Percentiles rank a stretch among this genome's conserved stretches.
These are phyloP conservation scores for Electrona antarctica DNA, from an alignment of 2,113 vertebrate genomes.

Conservation along the genomic window DNA sequence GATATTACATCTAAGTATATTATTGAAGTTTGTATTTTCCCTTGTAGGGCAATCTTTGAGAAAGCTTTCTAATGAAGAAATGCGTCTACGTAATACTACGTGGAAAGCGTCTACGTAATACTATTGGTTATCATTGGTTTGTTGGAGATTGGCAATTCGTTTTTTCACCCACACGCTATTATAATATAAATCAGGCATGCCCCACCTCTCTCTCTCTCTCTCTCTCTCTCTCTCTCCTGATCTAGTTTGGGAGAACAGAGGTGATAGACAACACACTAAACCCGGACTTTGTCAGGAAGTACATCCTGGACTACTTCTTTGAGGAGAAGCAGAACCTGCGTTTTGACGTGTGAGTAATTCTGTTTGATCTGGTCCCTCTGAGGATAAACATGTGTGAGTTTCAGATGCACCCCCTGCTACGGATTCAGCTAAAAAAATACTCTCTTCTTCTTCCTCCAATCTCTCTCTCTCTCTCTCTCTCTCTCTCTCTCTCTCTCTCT, in stretches of 20 bases:
- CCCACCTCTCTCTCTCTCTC: conserved; percentile 1
- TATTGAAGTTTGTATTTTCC: too few species aligned
- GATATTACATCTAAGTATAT: too few species aligned
- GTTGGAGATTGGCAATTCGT: too few species aligned
- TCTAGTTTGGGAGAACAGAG: conserved; percentile 93
- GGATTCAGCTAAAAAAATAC: conserved; percentile 20
- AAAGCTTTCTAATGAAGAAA: too few species aligned
- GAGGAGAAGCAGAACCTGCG: conserved; percentile 97
- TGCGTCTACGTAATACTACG: too few species aligned
- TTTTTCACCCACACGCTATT: too few species aligned
- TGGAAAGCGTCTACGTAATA: too few species aligned
- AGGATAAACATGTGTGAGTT: conserved; percentile 34
- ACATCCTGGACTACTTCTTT: conserved; percentile 94
- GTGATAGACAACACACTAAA: conserved; percentile 96
- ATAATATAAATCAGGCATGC: too few species aligned
- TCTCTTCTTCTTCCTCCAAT: conserved; percentile 7
- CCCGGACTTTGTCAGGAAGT: conserved; percentile 95
- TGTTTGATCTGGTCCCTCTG: conserved; percentile 53
- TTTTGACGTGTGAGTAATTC: conserved; percentile 92
- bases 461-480: not conserved
- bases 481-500: conserved; percentile 11
- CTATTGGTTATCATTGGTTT: too few species aligned
- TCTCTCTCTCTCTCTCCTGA: conserved; percentile 21
- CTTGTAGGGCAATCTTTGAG: too few species aligned
- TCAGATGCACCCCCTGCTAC: conserved; percentile 28